Base-by-base conservation (phyloP, 2,888 invertebrate species). In the Macropis europaea region DNA sequence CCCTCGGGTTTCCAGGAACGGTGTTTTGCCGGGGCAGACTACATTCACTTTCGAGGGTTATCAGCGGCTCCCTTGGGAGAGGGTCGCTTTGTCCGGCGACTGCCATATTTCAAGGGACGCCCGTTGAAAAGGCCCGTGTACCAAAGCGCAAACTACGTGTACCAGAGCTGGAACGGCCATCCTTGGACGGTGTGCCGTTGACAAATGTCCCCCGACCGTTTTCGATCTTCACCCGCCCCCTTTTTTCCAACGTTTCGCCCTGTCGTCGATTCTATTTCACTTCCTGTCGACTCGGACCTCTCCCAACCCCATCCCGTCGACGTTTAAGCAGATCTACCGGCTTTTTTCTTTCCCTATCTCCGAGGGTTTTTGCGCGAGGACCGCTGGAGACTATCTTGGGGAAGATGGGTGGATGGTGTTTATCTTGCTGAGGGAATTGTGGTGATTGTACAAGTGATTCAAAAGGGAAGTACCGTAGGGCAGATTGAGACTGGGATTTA, bases 41-140 rank as follows among this genome's bases (percentile, higher is more conserved):
- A 78, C 77, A 81, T 81, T 79, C 79, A 79, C 78, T 81, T 81
- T 81, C 81, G 79, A 81, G 81, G 81, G 80, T 81, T 78, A 80
- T 81, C 81, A 73, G 81, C 59, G 57, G 62, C 68, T 78, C 79
- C 79, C 81, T 52, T 15, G 79, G 79, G 79, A 62, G 62, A 70
- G 77, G 68, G 60, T 73, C 81, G 81, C 80, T 81, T 80, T 80
- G 80, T 80, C 81, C 80, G 53, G 68, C 76, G 61, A 76, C 79
- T 74, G 62, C 81, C 80, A 81, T 81, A 81, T 81, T 81, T 81
- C 80, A 81, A 79, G 71, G 67, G 74, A 78, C 66, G 17, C 64
- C 67, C 72, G 79, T 79, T 81, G 80, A 81, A 81, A 81, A 76
- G 79, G 79, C 36, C 76, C 48, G 56, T 76, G 81, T 76, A 76